Conservation (phyloP, 2,113 vertebrate species). For the Siniperca chuatsi region DNA sequence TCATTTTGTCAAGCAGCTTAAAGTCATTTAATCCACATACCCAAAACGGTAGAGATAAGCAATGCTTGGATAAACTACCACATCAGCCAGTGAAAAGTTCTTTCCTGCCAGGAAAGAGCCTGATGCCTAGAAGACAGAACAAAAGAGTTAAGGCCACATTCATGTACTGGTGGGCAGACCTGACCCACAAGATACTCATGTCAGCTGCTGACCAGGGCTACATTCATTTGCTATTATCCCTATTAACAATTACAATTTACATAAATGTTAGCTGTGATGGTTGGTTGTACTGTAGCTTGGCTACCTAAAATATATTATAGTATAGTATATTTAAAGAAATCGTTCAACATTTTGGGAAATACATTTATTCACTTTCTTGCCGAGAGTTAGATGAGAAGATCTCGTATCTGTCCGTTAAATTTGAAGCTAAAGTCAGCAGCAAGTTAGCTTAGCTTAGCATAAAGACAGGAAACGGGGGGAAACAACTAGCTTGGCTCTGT, state of each 20-base stretch:
- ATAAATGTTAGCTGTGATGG: neutral
- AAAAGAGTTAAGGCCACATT: neutral
- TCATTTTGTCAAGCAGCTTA: neutral
- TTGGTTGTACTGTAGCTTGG: neutral
- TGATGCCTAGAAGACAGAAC: neutral
- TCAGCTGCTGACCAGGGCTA: neutral
- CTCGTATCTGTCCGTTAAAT: too few species aligned
- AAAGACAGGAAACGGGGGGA: too few species aligned
- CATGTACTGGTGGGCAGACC: neutral
- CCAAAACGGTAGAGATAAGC: constrained; percentile 66
- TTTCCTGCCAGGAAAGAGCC: constrained; percentile 71
- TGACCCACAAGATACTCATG: neutral
- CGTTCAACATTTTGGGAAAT: too few species aligned
- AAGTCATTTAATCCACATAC: constrained; percentile 40
- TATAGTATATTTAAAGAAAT: neutral
- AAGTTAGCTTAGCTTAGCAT: neutral
- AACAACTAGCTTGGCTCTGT: too few species aligned
- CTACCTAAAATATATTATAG: neutral
- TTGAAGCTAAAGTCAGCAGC: neutral
- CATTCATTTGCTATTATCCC: neutral
- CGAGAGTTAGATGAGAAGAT: neutral
- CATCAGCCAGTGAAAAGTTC: constrained; percentile 76
- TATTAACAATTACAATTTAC: neutral
- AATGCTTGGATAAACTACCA: constrained; percentile 65
- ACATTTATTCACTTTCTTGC: neutral